Conservation (phyloP, 1,140 invertebrate species). For the Drosophila ercepeae region DNA sequence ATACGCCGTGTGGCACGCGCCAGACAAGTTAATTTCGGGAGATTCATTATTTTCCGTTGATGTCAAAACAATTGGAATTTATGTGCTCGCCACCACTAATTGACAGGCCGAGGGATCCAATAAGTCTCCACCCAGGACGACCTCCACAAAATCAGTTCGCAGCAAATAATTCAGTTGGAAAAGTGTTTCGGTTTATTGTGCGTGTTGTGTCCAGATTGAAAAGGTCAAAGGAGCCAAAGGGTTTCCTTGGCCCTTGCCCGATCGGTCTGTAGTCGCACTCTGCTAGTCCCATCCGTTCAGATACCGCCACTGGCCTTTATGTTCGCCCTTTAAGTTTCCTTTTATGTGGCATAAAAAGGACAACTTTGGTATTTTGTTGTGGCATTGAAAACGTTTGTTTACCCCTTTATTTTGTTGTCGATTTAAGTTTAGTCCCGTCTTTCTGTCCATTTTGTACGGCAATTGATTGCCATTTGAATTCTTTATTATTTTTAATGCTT, state of each 20-base stretch:
- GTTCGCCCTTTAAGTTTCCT: slow-evolving; percentile 36
- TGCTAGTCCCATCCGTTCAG: neutral
- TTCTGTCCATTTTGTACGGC: slow-evolving; percentile 22
- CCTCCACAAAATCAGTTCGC: slow-evolving; percentile 33
- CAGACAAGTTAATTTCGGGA: slow-evolving; percentile 52
- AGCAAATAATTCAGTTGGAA: slow-evolving; percentile 19
- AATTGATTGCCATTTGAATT: slow-evolving; percentile 48
- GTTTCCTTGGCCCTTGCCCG: slow-evolving; percentile 30
- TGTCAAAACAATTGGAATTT: slow-evolving; percentile 57
- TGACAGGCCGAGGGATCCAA: slow-evolving; percentile 41
- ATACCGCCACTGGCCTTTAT: slow-evolving; percentile 24
- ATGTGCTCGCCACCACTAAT: slow-evolving; percentile 41
- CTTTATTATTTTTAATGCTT: slow-evolving; percentile 49
- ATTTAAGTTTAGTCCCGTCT: slow-evolving; percentile 23
- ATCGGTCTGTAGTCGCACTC: neutral
- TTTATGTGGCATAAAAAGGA: slow-evolving; percentile 46
- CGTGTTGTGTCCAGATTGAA: slow-evolving; percentile 39
- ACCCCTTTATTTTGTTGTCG: slow-evolving; percentile 19
- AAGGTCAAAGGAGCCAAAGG: slow-evolving; percentile 48
- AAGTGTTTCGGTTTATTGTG: slow-evolving; percentile 45
- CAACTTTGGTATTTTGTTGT: slow-evolving; percentile 43
- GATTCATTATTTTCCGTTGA: slow-evolving; percentile 48
- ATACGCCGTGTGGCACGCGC: slow-evolving; percentile 30
- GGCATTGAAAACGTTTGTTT: slow-evolving; percentile 36
- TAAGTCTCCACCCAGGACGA: neutral